These are phyloP conservation scores for Oryzias javanicus DNA, from an alignment of 2,113 vertebrate genomes.

Conservation along the genomic window DNA sequence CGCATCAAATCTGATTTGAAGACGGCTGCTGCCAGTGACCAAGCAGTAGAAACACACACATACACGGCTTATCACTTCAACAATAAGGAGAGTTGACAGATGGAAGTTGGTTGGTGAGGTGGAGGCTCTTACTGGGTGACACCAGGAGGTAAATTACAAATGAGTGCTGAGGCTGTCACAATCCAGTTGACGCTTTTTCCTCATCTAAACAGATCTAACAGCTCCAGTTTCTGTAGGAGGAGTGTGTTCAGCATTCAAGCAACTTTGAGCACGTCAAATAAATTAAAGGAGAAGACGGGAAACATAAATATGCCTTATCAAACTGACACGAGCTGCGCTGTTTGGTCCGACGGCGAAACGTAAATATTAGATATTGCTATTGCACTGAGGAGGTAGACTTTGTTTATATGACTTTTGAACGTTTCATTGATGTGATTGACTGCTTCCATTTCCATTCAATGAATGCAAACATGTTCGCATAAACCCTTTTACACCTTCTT, in stretches of 20 bases:
- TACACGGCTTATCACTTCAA: slow-evolving; percentile 48
- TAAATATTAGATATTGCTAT: slow-evolving; percentile 58
- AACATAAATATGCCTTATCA: slow-evolving; percentile 56
- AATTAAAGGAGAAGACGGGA: slow-evolving; percentile 58
- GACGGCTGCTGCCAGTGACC: slow-evolving; percentile 66
- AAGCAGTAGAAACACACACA: slow-evolving; percentile 31
- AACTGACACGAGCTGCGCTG: slow-evolving; percentile 23
- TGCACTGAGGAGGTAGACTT: slow-evolving; percentile 51
- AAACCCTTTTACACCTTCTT: too few relatives aligned
- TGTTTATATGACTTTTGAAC: slow-evolving; percentile 67
- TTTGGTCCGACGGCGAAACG: slow-evolving; percentile 48
- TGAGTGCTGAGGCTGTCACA: slow-evolving; percentile 15
- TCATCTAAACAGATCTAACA: slow-evolving; percentile 49
- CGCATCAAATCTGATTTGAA: slow-evolving; percentile 79
- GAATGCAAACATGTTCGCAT: too few relatives aligned
- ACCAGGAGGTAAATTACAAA: slow-evolving; percentile 66
- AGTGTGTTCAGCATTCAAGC: slow-evolving; percentile 34
- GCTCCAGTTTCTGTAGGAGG: slow-evolving; percentile 11
- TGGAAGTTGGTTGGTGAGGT: slow-evolving; percentile 59
- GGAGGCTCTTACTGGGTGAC: slow-evolving; percentile 58
- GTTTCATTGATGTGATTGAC: slow-evolving; percentile 63
- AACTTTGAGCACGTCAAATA: slow-evolving; percentile 46
- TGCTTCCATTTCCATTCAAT: slow-evolving; percentile 30
- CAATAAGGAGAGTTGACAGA: slow-evolving; percentile 63
- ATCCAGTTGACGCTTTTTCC: slow-evolving; percentile 28